Evolutionary conservation across 2,888 invertebrate species (phyloP).

Genomic region (Scotopteryx bipunctaria): DNA sequence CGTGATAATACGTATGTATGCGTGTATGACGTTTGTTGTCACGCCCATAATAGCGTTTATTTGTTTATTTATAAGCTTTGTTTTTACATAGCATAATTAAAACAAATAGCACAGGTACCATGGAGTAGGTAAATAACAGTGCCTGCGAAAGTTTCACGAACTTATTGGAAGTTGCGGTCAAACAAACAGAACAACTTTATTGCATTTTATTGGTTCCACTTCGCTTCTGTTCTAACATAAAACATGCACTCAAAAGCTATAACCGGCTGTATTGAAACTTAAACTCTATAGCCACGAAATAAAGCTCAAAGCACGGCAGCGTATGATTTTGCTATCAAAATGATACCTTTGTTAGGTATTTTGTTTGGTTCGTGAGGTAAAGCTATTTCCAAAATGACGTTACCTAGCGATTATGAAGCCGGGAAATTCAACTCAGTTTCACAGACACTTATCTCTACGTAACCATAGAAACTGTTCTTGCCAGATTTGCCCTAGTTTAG

Average conservation of each 20-base stretch:
- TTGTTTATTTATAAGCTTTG: too few species aligned
- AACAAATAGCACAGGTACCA: too few species aligned
- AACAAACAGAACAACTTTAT: conserved; percentile 21
- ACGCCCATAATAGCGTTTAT: too few species aligned
- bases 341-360: neutral
- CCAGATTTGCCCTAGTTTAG: too few species aligned
- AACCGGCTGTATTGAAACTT: neutral
- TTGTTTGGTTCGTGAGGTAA: neutral
- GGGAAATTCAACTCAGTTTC: too few species aligned
- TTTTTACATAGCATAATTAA: too few species aligned
- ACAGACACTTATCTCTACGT: too few species aligned
- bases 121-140: too few species aligned
- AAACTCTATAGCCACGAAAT: conserved; percentile 1
- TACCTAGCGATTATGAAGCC: neutral
- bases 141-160: conserved; percentile 7
- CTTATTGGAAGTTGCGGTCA: conserved; percentile 23
- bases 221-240: conserved; percentile 12
- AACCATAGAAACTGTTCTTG: too few species aligned
- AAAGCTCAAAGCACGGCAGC: neutral
- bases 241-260: conserved; percentile 6
- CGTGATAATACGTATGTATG: too few species aligned
- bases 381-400: neutral
- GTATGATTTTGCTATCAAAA: neutral
- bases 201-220: conserved; percentile 25
- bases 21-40: too few species aligned